Conservation (phyloP, 2,797 vertebrate genomes). For the Thaleichthys pacificus region DNA sequence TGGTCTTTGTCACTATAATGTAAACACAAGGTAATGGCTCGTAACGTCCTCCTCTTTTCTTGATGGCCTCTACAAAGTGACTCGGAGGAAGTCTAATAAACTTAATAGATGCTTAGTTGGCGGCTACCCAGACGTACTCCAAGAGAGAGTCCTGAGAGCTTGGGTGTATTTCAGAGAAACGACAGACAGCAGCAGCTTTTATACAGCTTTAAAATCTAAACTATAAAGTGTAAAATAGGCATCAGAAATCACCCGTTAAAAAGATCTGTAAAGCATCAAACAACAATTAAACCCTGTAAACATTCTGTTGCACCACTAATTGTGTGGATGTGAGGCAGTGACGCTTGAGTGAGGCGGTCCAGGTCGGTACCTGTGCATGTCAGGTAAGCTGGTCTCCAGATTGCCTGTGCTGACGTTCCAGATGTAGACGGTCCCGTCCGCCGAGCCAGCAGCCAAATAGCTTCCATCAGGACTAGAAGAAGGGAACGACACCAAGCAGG, state of each 20-base stretch:
- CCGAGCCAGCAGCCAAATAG: conserved; percentile 80
- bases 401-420: conserved; percentile 79
- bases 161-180: neutral
- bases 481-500: neutral
- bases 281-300: too few relatives aligned
- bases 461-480: conserved; percentile 80
- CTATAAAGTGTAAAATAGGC: neutral
- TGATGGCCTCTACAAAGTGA: conserved; percentile 6
- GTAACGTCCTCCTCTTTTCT: conserved; percentile 2
- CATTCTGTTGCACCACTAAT: too few relatives aligned
- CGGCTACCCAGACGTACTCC: conserved; percentile 6
- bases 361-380: conserved; percentile 77
- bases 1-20: neutral
- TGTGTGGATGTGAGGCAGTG: neutral
- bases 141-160: conserved; percentile 16
- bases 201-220: neutral
- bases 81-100: conserved; percentile 24
- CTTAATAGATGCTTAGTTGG: conserved; percentile 19
- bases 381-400: conserved; percentile 76
- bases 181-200: neutral
- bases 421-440: conserved; percentile 81
- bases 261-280: too few relatives aligned
- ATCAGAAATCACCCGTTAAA: neutral
- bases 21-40: conserved; percentile 14
- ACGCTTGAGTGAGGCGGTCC: neutral